These are phyloP conservation scores for Siniperca scherzeri DNA, from an alignment of 2,797 vertebrate genomes.

Conservation along the genomic window DNA sequence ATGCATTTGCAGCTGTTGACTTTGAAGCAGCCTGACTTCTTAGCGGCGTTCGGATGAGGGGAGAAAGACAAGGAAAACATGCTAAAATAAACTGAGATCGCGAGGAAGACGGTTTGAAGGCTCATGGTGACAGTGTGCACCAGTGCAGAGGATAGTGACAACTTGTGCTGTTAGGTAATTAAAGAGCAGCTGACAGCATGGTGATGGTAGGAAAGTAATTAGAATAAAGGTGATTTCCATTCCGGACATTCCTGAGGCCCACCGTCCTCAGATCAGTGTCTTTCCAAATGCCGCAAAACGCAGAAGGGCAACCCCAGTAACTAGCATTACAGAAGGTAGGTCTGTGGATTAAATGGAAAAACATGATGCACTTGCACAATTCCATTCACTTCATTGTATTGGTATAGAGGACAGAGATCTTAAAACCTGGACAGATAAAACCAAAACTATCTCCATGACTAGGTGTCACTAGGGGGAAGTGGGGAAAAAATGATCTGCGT, in stretches of 20 bases:
- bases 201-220: conserved; percentile 69
- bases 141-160: background rate
- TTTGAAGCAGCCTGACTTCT: conserved; percentile 79
- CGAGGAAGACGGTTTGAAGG: conserved; percentile 4
- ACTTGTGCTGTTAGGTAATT: conserved; percentile 4
- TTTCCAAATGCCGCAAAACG: conserved; percentile 5
- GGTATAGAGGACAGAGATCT: background rate
- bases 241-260: conserved; percentile 55
- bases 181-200: conserved; percentile 47
- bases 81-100: conserved; percentile 13
- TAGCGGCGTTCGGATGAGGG: background rate
- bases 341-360: background rate
- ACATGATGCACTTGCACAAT: background rate
- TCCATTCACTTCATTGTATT: background rate
- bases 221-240: conserved; percentile 71
- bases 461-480: too few relatives aligned
- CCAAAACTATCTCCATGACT: background rate
- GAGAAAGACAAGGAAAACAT: background rate
- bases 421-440: too few relatives aligned
- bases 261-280: conserved; percentile 23
- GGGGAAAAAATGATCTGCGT: background rate
- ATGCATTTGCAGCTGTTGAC: conserved; percentile 86
- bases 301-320: background rate
- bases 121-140: conserved; percentile 52
- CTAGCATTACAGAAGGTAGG: background rate